Conservation (phyloP, 1,140 invertebrate species). For the Heliothis subflexa region DNA sequence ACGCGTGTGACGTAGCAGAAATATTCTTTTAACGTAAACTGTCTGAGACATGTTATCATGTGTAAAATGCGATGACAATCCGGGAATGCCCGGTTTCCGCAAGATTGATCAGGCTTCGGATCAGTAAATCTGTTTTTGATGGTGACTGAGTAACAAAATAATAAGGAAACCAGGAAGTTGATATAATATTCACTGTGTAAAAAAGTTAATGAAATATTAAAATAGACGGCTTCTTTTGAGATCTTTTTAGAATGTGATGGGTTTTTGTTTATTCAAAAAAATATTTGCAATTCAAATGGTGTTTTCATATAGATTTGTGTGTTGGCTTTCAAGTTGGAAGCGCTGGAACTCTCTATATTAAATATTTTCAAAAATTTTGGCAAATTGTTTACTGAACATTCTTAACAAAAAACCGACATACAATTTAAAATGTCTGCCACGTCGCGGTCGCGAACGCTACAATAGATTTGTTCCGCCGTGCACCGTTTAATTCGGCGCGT, state of each 20-base stretch:
- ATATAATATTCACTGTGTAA: too few relatives aligned
- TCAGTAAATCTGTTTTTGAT: background rate
- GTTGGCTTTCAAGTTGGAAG: too few relatives aligned
- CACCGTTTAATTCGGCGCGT: conserved; percentile 9
- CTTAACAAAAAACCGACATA: background rate
- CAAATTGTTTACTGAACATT: too few relatives aligned
- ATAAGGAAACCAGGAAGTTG: too few relatives aligned
- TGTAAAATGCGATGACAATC: background rate
- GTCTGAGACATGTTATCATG: background rate
- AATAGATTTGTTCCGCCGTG: conserved; percentile 24
- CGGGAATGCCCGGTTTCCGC: background rate
- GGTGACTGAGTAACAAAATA: too few relatives aligned
- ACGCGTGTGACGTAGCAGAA: background rate
- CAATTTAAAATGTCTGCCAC: background rate
- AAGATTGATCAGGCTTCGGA: background rate
- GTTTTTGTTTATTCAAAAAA: background rate
- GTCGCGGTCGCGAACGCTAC: conserved; percentile 4
- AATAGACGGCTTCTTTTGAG: too few relatives aligned
- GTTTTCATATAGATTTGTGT: background rate
- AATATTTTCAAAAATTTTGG: too few relatives aligned
- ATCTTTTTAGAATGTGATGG: too few relatives aligned
- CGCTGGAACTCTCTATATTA: too few relatives aligned
- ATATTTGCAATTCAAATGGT: background rate
- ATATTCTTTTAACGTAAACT: background rate
- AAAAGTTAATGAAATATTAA: too few relatives aligned